Conservation (phyloP, 2,797 vertebrate species). For the Bradypodion pumilum region DNA sequence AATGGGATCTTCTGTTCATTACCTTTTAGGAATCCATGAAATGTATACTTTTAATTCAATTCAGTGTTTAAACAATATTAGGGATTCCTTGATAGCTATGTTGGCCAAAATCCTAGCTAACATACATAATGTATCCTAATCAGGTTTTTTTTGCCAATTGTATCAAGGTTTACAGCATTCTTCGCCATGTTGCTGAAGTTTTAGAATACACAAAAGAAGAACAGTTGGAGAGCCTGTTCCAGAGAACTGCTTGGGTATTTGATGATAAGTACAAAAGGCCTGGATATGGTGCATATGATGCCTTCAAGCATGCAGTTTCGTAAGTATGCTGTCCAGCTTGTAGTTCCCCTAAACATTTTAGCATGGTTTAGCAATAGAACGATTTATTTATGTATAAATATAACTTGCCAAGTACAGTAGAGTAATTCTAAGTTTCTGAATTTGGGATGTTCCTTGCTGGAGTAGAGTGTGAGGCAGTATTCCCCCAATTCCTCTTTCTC, state of each 20-base stretch:
- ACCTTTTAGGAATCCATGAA: background rate
- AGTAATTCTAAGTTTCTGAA: background rate
- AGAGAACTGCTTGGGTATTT: slow-evolving; percentile 98
- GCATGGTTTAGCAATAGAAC: too few relatives aligned
- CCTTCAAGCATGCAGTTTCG: slow-evolving; percentile 98
- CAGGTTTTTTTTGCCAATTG: background rate
- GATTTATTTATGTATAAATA: background rate
- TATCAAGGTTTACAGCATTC: slow-evolving; percentile 94
- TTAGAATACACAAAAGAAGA: slow-evolving; percentile 97
- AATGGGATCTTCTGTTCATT: background rate
- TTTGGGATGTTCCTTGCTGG: background rate
- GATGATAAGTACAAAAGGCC: slow-evolving; percentile 98
- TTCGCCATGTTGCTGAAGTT: slow-evolving; percentile 97
- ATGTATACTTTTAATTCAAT: background rate
- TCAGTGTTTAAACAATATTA: background rate
- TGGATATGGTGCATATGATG: slow-evolving; percentile 98
- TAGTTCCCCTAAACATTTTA: background rate
- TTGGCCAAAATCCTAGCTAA: too few relatives aligned
- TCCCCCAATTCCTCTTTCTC: background rate
- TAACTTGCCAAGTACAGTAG: background rate
- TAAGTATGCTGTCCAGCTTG: slow-evolving; percentile 73
- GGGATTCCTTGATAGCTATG: too few relatives aligned
- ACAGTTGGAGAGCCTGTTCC: slow-evolving; percentile 95
- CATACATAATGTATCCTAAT: background rate
- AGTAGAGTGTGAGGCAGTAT: background rate